These are phyloP conservation scores for Chelmon rostratus DNA, from an alignment of 2,797 vertebrate genomes.

Conservation along the genomic window DNA sequence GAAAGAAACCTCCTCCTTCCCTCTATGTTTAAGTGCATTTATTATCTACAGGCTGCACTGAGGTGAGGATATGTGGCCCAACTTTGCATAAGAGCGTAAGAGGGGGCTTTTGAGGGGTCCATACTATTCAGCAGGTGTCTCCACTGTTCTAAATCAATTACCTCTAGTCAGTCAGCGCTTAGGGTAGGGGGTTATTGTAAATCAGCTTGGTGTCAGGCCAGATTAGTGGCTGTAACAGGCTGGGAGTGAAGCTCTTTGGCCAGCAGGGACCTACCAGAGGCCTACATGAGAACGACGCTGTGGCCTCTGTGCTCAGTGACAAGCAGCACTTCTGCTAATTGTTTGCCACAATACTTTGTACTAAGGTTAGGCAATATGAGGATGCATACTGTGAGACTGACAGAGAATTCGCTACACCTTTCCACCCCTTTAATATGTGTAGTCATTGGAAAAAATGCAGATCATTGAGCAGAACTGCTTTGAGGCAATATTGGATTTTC, in stretches of 20 bases:
- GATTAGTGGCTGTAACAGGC: conserved; percentile 82
- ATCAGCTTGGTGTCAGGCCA: conserved; percentile 85
- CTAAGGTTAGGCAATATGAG: conserved; percentile 4
- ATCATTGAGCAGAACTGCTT: conserved; percentile 15
- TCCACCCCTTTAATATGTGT: conserved; percentile 5
- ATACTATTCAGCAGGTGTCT: conserved; percentile 79
- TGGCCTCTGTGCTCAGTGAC: conserved; percentile 47
- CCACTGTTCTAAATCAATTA: conserved; percentile 85
- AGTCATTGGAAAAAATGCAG: conserved; percentile 27
- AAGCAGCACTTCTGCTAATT: conserved; percentile 52
- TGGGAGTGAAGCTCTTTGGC: conserved; percentile 67
- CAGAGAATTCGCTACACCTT: not conserved
- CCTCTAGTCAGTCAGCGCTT: conserved; percentile 77
- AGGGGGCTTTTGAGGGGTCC: conserved; percentile 52
- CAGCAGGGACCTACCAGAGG: conserved; percentile 64
- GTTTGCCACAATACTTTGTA: conserved; percentile 48
- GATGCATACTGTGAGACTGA: conserved; percentile 4
- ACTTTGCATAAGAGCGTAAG: conserved; percentile 25
- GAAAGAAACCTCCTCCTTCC: not conserved
- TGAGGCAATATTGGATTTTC: conserved; percentile 10
- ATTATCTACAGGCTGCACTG: conserved; percentile 34
- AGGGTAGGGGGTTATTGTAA: conserved; percentile 80
- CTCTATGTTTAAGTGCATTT: conserved; percentile 12
- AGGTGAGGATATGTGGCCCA: conserved; percentile 38
- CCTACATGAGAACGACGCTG: conserved; percentile 61